phyloP scores from a whole-genome alignment of 2,888 invertebrate species.

The Gastracanthus pulcherrimus region DNA sequence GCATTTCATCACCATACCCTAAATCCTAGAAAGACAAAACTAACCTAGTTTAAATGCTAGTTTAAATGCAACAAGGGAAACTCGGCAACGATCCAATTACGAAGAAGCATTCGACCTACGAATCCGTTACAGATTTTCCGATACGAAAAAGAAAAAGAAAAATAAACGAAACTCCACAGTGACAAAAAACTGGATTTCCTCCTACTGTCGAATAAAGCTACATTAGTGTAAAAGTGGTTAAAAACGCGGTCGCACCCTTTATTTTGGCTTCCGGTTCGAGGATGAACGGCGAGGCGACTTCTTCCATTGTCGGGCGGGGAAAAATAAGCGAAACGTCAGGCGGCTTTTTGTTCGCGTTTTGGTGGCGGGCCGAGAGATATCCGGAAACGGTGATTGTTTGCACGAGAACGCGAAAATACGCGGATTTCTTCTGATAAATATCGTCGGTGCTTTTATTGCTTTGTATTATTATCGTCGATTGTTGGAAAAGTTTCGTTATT shows the following conservation, averaged over 20 bases:
- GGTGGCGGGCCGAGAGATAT: no score
- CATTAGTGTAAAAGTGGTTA: background rate
- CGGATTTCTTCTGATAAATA: background rate
- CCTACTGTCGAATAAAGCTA: background rate
- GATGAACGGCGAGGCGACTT: no score
- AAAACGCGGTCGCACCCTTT: background rate
- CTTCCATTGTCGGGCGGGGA: no score
- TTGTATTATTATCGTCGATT: background rate
- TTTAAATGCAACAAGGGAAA: background rate
- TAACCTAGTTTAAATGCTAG: background rate
- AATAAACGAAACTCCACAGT: background rate
- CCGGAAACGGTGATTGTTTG: background rate
- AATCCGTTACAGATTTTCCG: no score
- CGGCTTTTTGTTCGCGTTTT: background rate
- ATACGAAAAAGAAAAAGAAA: background rate
- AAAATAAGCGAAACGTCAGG: constrained; percentile 7
- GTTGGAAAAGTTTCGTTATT: background rate
- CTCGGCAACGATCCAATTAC: no score
- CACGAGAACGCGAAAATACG: background rate
- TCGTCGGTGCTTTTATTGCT: background rate
- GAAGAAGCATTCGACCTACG: no score
- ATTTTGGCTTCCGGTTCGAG: background rate
- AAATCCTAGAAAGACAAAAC: no score
- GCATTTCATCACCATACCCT: no score
- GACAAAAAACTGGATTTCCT: background rate